Conservation (phyloP, 1,140 invertebrate species). For the Zaprionus vittiger region DNA sequence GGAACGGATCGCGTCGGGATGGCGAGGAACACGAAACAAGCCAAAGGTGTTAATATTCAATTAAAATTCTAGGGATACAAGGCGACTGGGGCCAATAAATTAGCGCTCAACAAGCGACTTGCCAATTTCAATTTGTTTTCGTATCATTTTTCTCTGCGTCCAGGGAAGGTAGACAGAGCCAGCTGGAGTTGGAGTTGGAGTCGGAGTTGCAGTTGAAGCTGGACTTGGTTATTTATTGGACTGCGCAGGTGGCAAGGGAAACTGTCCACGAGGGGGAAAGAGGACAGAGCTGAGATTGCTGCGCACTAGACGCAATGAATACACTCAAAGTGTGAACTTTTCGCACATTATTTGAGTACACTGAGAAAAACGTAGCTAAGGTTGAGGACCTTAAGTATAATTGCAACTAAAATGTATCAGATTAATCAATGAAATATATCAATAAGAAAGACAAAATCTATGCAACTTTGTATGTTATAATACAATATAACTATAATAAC, state of each 20-base stretch:
- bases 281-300: slow-evolving; percentile 29
- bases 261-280: not conserved
- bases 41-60: slow-evolving; percentile 82
- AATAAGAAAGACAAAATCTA: not conserved
- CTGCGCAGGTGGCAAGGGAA: slow-evolving; percentile 65
- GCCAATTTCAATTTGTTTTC: slow-evolving; percentile 81
- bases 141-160: slow-evolving; percentile 60
- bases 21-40: slow-evolving; percentile 12
- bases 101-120: slow-evolving; percentile 74
- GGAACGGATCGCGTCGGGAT: not conserved
- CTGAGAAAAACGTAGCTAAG: not conserved
- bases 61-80: slow-evolving; percentile 74
- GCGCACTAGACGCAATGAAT: not conserved
- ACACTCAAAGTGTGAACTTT: slow-evolving; percentile 6
- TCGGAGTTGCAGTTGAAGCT: not conserved
- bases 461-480: too few relatives aligned
- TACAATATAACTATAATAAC: too few relatives aligned
- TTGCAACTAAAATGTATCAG: not conserved
- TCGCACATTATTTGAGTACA: slow-evolving; percentile 12
- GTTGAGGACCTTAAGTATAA: not conserved
- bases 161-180: not conserved
- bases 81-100: slow-evolving; percentile 69
- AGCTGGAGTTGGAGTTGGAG: not conserved
- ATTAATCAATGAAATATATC: not conserved
- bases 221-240: slow-evolving; percentile 66